Evolutionary conservation across 2,113 vertebrate genomes (phyloP).

Genomic region (Emydura subglobosa): DNA sequence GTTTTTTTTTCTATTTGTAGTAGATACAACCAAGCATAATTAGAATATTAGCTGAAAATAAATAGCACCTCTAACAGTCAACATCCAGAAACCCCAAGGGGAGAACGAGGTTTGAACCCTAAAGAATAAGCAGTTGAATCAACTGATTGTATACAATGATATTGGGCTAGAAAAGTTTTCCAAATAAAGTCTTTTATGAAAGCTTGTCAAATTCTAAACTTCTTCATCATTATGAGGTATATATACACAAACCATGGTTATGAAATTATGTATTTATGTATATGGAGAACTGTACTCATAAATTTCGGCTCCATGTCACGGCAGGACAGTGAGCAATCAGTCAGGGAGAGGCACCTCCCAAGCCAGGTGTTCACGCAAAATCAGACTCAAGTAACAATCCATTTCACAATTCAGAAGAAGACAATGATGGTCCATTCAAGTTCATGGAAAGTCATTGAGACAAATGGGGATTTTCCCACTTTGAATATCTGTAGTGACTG

Average conservation of each 20-base stretch:
- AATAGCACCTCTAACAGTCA: not conserved
- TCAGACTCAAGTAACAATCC: no score
- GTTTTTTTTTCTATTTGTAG: not conserved
- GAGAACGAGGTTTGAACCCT: not conserved
- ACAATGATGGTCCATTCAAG: no score
- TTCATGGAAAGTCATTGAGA: not conserved
- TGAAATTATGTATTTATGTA: no score
- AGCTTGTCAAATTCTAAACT: not conserved
- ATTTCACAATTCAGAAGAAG: no score
- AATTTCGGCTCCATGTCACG: not conserved
- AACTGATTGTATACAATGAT: not conserved
- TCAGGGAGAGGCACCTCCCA: not conserved
- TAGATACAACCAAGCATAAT: not conserved
- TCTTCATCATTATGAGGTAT: not conserved
- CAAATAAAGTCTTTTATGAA: not conserved
- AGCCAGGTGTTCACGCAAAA: not conserved
- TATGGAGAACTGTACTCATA: not conserved
- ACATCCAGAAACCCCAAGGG: not conserved
- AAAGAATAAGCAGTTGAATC: not conserved
- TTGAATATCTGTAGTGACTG: not conserved
- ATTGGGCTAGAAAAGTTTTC: not conserved
- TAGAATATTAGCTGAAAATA: not conserved
- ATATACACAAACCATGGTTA: no score
- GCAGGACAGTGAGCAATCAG: no score
- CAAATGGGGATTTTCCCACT: not conserved